Evolutionary conservation across 2,888 invertebrate species (phyloP), one percentile per base, ranked within the genome.

Genomic region (Ramazzottius varieornatus): DNA sequence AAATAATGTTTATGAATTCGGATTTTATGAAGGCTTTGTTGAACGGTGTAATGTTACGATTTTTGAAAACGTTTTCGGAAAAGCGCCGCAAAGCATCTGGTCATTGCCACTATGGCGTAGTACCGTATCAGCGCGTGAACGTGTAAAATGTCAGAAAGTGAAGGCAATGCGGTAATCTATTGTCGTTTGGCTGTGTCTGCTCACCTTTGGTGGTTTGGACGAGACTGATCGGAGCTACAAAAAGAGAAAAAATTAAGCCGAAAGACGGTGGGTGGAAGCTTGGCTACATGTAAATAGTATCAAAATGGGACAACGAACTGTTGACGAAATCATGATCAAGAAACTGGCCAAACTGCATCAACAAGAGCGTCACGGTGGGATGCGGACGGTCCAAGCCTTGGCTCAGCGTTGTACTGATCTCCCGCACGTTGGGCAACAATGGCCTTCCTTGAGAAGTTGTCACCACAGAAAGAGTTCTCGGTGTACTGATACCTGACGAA

Each of bases 321-420:
- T 54, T 54, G 54, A 54, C 54, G 54, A 54, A 54, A 54, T 54
- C 54, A 54, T 54, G 54, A 29, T 54, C 54, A 8, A 54, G 24
- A 29, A 54, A 54, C 54, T 54, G 54, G 13, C 54, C 54, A 29
- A 54, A 54, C 20, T 54, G 54, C 54, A 29, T 29, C 16, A 29
- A 4, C 13, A 54, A 16, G 4, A 54, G 29, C n/a, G 54, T 54
- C 29, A 54, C 54, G 20, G 54, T 54, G 20, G 54, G 54, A 54
- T 54, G 54, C 4, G 54, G n/a, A n/a, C 54, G 54, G 54, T 54
- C 54, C 24, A 8, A 4, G 4, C 54, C 54, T 29, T 29, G 54
- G 29, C 54, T 54, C 16, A 54, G 54, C 4, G 54, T 54, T 29
- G 54, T 54, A 54, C 54, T 54, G 54, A 54, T 54, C n/a, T 54